Conservation (phyloP, 2,888 invertebrate species). For the Gastracanthus pulcherrimus region DNA sequence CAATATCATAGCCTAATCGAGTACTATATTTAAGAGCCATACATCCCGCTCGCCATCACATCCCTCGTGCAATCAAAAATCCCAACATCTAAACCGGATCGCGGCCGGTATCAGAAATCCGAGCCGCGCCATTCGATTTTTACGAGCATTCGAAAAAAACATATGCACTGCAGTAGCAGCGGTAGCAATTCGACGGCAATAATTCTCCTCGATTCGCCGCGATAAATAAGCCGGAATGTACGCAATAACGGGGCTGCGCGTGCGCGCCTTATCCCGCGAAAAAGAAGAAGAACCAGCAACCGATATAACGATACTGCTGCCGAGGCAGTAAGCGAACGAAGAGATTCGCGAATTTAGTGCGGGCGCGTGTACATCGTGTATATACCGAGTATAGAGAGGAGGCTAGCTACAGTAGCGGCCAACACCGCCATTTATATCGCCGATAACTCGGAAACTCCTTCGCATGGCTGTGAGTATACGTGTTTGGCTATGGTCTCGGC, state of each 20-base stretch:
- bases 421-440: background rate
- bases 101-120: no score
- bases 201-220: constrained; percentile 41
- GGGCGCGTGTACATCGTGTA: constrained; percentile 23
- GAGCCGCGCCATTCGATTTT: constrained; percentile 15
- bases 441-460: constrained; percentile 42
- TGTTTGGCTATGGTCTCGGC: background rate
- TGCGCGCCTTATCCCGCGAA: background rate
- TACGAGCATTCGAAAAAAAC: constrained; percentile 4
- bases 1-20: background rate
- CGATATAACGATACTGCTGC: background rate
- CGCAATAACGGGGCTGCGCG: constrained; percentile 23
- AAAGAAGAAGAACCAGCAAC: background rate
- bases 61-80: background rate
- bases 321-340: no score
- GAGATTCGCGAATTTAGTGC: constrained; percentile 42
- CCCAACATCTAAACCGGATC: no score
- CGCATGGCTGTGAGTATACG: background rate
- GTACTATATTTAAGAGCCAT: background rate
- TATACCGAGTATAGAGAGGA: background rate
- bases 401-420: background rate
- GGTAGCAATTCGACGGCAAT: constrained; percentile 26
- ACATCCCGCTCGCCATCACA: background rate
- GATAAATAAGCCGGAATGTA: constrained; percentile 60
- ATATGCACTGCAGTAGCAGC: background rate